Evolutionary conservation across 2,888 invertebrate species (phyloP).

Genomic region (Hetaerina titia): DNA sequence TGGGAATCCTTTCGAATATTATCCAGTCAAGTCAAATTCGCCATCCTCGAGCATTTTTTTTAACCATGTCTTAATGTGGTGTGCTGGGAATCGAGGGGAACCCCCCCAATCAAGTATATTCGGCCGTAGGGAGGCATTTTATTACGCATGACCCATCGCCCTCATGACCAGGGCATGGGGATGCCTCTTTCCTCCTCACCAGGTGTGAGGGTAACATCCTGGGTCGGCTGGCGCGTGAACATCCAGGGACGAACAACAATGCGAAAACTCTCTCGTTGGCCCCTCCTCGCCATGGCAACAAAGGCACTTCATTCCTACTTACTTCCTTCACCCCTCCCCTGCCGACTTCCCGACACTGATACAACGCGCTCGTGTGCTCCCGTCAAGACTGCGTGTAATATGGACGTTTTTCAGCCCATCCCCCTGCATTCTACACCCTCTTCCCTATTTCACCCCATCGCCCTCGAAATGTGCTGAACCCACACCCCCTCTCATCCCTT

Average conservation of each 20-base stretch:
- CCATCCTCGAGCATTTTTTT: too few relatives aligned
- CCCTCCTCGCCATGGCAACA: slow-evolving; percentile 41
- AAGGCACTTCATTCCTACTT: slow-evolving; percentile 14
- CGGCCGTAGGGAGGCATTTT: not conserved
- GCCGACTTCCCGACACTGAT: not conserved
- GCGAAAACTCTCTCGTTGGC: not conserved
- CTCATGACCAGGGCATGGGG: not conserved
- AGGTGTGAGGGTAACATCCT: not conserved
- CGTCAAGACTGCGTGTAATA: slow-evolving; percentile 44
- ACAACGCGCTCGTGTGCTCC: not conserved
- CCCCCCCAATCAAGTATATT: not conserved
- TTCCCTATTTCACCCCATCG: not conserved
- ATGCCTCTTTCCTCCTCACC: not conserved
- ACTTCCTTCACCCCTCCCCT: not conserved
- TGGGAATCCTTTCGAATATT: too few relatives aligned
- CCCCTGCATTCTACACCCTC: not conserved
- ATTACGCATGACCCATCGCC: not conserved
- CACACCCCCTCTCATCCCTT: not conserved
- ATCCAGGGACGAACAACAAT: slow-evolving; percentile 47
- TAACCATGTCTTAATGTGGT: too few relatives aligned
- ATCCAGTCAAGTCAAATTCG: too few relatives aligned
- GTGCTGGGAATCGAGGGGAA: too few relatives aligned
- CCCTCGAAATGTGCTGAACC: not conserved
- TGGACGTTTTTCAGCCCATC: slow-evolving; percentile 11
- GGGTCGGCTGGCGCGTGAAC: slow-evolving; percentile 40